These are phyloP conservation scores for Drosophila seclusa DNA, from an alignment of 2,888 invertebrate genomes.

Conservation along the genomic window DNA sequence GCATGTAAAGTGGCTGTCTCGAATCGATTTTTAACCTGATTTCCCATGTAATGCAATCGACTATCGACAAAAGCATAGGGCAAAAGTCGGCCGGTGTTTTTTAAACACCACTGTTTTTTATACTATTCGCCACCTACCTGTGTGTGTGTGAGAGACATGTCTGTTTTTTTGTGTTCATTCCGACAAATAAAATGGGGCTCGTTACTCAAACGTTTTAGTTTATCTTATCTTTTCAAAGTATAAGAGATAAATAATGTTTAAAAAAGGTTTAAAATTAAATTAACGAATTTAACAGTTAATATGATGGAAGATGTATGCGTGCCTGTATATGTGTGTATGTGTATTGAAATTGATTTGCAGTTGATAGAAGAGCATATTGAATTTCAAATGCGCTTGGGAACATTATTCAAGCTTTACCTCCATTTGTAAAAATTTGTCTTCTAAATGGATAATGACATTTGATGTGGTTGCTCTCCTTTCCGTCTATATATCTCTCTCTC, in stretches of 20 bases:
- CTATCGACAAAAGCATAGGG: constrained; percentile 34
- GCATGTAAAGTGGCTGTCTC: constrained; percentile 60
- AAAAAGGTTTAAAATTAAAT: background rate
- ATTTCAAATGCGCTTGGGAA: background rate
- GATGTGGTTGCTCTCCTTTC: constrained; percentile 47
- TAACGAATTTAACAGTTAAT: background rate
- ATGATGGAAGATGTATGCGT: background rate
- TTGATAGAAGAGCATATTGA: constrained; percentile 1
- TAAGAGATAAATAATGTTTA: background rate
- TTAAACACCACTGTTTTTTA: constrained; percentile 2
- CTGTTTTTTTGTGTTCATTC: constrained; percentile 1
- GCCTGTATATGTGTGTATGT: background rate
- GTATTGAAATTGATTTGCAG: constrained; percentile 1
- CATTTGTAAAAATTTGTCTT: constrained; percentile 15
- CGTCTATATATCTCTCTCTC: constrained; percentile 40
- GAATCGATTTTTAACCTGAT: constrained; percentile 74
- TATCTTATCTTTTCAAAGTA: constrained; percentile 9
- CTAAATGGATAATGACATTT: constrained; percentile 9
- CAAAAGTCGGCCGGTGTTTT: constrained; percentile 2
- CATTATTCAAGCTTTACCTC: background rate
- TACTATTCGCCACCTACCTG: background rate
- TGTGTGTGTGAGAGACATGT: constrained; percentile 7
- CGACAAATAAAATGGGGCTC: background rate
- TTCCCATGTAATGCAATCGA: constrained; percentile 49
- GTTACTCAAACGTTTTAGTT: background rate